phyloP scores from a whole-genome alignment of 2,113 vertebrate genomes.

The Heteronetta atricapilla region DNA sequence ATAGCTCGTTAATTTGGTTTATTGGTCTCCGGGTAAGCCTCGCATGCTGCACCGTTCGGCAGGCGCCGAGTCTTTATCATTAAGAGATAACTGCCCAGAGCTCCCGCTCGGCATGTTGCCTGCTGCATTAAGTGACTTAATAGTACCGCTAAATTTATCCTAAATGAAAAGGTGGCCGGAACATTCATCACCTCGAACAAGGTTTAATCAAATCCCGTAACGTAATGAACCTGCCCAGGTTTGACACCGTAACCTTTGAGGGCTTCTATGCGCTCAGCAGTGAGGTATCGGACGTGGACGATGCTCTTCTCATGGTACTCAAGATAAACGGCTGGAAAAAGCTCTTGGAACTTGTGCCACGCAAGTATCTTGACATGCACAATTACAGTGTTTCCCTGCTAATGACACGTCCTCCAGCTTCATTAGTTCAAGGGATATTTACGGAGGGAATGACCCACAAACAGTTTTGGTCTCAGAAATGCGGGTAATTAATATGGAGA shows the following conservation, averaged over 20 bases:
- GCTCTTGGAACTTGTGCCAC: rapidly evolving
- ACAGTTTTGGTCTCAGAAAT: background rate
- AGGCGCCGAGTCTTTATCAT: background rate
- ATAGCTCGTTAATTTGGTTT: conserved; percentile 38
- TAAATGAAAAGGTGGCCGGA: background rate
- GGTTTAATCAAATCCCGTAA: background rate
- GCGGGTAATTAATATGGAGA: background rate
- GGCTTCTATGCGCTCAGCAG: rapidly evolving
- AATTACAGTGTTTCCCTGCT: background rate
- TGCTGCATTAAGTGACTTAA: background rate
- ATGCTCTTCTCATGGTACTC: rapidly evolving
- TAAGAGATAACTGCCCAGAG: background rate
- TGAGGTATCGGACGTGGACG: rapidly evolving
- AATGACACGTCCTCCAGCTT: background rate
- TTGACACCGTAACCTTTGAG: background rate
- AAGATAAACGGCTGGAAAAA: background rate
- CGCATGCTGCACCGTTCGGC: background rate
- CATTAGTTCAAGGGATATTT: background rate
- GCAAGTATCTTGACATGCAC: background rate
- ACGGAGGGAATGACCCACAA: background rate
- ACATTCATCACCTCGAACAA: background rate
- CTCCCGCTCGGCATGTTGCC: background rate
- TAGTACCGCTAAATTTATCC: background rate
- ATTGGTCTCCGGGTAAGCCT: conserved; percentile 12
- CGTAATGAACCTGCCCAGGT: background rate